Base-by-base conservation (phyloP, 2,113 vertebrate genomes). In the Empidonax alnorum region DNA sequence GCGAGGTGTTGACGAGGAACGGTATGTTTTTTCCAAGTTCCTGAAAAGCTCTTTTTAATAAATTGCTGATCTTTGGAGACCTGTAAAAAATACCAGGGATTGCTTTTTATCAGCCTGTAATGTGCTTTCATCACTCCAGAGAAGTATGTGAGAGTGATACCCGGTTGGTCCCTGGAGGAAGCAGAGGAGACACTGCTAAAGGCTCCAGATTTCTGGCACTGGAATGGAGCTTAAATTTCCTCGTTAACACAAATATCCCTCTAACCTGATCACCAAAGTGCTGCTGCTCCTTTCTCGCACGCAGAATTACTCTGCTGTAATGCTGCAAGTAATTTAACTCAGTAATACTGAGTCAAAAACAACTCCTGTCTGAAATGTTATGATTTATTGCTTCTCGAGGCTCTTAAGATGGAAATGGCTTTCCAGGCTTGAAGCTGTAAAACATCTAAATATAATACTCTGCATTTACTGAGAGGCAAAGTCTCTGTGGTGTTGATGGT, bases 91-190 rank as follows among this genome's bases (percentile, higher is more conserved):
- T 73, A 93, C 84, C 94, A n/a, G 0, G 10, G 92, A 68, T 96
- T 96, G 94, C 85, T 85, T 95, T 94, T 94, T 96, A 90, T 95
- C 94, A 95, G 77, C 53, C 87, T 80, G 8, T 94, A 95, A 96
- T 80, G 87, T 90, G 87, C 89, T 95, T 95, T 89, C 92, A 86
- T 96, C 91, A 72, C 94, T 84, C 56, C 2, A 7, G 91, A 96
- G 94, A 68, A 94, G 92, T 39, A 89, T 92, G 95, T 87, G 94
- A 68, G 87, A 80, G 72, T 35, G 96, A 93, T 95, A 83, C 82
- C 7, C 65, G 75, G 91, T 85, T 77, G 79, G 69, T 96, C 96
- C 89, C 96, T 33, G 35, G 97, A 89, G 94, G 44, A 72, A 87
- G 52, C 50, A 3, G 9, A 79, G 89, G 91, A 97, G 93, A 80